Conservation (phyloP, 2,113 vertebrate genomes). For the Solea senegalensis region DNA sequence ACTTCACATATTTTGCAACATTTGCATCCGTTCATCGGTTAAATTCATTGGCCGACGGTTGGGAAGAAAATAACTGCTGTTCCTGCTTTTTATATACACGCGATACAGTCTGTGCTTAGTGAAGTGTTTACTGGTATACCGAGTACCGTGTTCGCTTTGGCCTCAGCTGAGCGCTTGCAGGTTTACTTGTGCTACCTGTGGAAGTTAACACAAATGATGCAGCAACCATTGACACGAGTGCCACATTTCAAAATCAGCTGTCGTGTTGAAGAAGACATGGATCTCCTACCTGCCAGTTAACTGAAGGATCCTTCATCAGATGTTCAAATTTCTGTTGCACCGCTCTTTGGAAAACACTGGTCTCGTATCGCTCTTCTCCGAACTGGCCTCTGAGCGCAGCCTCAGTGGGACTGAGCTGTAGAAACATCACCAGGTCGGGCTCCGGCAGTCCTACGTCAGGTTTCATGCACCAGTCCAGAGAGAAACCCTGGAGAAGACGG, state of each 20-base stretch:
- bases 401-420: conserved; percentile 79
- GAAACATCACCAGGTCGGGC: conserved; percentile 93
- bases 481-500: conserved; percentile 84
- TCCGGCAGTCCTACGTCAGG: conserved; percentile 92
- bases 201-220: too few relatives aligned
- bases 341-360: conserved; percentile 82
- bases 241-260: background rate
- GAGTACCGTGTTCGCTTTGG: too few relatives aligned
- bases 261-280: background rate
- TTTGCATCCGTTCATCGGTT: too few relatives aligned
- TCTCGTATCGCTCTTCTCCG: conserved; percentile 90
- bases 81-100: too few relatives aligned
- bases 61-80: too few relatives aligned
- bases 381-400: conserved; percentile 86
- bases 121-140: too few relatives aligned
- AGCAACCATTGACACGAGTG: too few relatives aligned
- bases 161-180: too few relatives aligned
- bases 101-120: too few relatives aligned
- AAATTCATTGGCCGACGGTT: too few relatives aligned
- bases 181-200: too few relatives aligned
- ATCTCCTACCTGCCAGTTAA: conserved; percentile 92
- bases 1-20: too few relatives aligned
- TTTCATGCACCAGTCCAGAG: conserved; percentile 91
- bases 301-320: conserved; percentile 84
- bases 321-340: conserved; percentile 84